A percentile compares a stretch with the other conserved stretches of the same genome.
Conservation (phyloP, 2,113 vertebrate species). For the Origma solitaria region DNA sequence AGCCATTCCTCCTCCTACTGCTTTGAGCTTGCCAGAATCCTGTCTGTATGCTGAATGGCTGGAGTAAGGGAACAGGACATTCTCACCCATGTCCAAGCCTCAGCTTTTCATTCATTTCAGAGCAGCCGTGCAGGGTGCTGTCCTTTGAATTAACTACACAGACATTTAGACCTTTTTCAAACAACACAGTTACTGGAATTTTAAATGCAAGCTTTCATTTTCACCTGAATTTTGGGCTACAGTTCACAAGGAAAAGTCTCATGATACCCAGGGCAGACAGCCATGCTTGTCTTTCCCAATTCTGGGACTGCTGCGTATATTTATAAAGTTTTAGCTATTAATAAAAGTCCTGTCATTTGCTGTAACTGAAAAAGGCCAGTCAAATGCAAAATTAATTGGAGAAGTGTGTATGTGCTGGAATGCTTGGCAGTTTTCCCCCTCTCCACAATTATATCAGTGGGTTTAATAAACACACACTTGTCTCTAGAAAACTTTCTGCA, state of each 20-base stretch:
- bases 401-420: neutral
- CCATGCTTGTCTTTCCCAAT: neutral
- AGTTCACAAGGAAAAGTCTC: neutral
- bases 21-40: neutral
- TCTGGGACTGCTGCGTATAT: neutral
- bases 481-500: neutral
- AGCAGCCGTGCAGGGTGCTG: neutral
- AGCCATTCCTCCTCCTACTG: neutral
- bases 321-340: neutral
- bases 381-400: slow-evolving; percentile 24
- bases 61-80: neutral
- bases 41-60: neutral
- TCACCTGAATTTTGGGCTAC: neutral
- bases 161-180: neutral
- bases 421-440: neutral
- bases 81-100: neutral
- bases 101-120: neutral
- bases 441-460: neutral
- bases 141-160: neutral
- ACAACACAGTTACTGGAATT: neutral
- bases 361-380: neutral
- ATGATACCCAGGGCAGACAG: neutral
- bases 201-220: neutral
- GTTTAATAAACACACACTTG: neutral
- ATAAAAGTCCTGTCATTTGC: neutral